Evolutionary conservation across 2,113 vertebrate species (phyloP).

Genomic region (Albula glossodonta): DNA sequence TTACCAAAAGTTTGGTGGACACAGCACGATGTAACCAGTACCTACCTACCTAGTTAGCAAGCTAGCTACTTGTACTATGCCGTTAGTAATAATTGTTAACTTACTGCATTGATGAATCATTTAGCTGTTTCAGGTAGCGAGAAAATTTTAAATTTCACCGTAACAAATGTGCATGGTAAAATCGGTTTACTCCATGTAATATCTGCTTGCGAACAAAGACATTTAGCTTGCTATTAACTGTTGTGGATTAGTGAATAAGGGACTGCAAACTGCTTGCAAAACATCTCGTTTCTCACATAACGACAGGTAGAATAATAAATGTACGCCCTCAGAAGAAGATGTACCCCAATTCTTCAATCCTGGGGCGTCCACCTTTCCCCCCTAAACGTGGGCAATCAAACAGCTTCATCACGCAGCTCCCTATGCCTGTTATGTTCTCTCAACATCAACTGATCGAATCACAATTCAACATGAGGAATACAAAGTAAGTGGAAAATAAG

Average conservation of each 20-base stretch:
- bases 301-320: slow-evolving; percentile 54
- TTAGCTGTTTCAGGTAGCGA: background rate
- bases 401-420: slow-evolving; percentile 46
- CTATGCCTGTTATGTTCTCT: slow-evolving; percentile 47
- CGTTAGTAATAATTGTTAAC: background rate
- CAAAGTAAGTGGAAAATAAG: slow-evolving; percentile 65
- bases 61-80: background rate
- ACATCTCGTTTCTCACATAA: background rate
- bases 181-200: background rate
- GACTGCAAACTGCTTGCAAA: background rate
- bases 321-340: slow-evolving; percentile 70
- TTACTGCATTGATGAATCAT: background rate
- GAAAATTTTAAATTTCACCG: background rate
- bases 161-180: background rate
- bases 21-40: too few relatives aligned
- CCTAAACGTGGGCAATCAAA: slow-evolving; percentile 53
- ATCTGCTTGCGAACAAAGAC: background rate
- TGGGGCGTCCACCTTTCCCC: slow-evolving; percentile 63
- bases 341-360: slow-evolving; percentile 74
- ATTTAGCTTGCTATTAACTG: background rate
- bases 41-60: too few relatives aligned
- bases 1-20: background rate
- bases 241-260: background rate
- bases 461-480: slow-evolving; percentile 59
- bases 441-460: slow-evolving; percentile 57